Evolutionary conservation across 2,888 invertebrate genomes (phyloP), one percentile per base, ranked within the genome.

Genomic region (Craniophora ligustri): DNA sequence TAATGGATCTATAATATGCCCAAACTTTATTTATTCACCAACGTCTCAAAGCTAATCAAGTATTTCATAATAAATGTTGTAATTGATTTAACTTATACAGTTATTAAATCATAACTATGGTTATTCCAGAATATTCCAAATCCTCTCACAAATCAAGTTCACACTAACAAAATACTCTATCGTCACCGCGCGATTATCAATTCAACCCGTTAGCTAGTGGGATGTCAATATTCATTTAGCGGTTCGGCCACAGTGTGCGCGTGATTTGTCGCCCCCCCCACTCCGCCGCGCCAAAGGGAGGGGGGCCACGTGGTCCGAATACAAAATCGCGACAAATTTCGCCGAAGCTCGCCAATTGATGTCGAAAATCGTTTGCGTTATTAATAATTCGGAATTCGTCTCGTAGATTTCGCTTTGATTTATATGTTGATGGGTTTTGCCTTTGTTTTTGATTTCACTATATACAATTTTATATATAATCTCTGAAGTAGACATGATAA

Each of bases 171-270:
- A 64, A 47, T 61, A 47, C 30, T 56, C 56, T 46, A 45, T 58
- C 30, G 56, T 56, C 59, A 57, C 75, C 53, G 74, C 68, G 72
- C 82, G 78, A 88, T 91, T 91, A 91, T 86, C 86, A 88, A 91
- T 92, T 92, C 91, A 86, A 85, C 82, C 86, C 86, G 82, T 85
- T 87, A 80, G 80, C 85, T 87, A 86, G 84, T 85, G 81, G 84
- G 88, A 85, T 90, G 92, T 92, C 92, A 92, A 92, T 92, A 92
- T 91, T 92, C 89, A 92, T 92, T 92, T 90, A 88, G 85, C 59
- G 63, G 66, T 47, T 41, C 53, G 68, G 65, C 72, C 72, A 64
- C 57, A 75, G 71, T 72, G 77, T 79, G 81, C 82, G 86, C 88
- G 88, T 89, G 89, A 89, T 89, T 88, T 86, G 87, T 86, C 87